These are phyloP conservation scores for Miniopterus natalensis DNA, from an alignment of 2,113 vertebrate genomes.

Conservation along the genomic window DNA sequence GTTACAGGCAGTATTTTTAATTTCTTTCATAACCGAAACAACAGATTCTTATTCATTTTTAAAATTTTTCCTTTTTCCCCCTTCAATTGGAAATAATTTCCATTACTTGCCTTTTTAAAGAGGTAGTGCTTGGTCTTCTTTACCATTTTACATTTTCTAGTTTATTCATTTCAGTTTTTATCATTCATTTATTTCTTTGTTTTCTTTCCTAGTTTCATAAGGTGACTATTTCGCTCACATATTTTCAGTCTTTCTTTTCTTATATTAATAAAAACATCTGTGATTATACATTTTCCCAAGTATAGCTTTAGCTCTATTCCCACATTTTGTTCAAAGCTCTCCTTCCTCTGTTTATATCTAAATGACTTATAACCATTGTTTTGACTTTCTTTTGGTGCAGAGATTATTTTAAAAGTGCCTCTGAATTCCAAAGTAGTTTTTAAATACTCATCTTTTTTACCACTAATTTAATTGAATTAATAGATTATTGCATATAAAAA, in stretches of 20 bases:
- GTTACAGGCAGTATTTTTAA: not conserved
- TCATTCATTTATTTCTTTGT: not conserved
- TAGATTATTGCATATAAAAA: not conserved
- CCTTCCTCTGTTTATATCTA: constrained; percentile 14
- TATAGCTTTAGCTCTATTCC: not conserved
- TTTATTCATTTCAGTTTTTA: constrained; percentile 28
- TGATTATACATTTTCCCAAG: not conserved
- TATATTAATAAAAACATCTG: constrained; percentile 25
- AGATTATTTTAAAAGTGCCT: constrained; percentile 4
- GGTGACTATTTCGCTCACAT: not conserved
- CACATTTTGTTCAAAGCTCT: not conserved
- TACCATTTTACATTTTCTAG: constrained; percentile 19
- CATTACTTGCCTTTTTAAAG: constrained; percentile 21
- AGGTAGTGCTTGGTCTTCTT: not conserved
- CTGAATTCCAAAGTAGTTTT: constrained; percentile 10
- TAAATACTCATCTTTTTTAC: not conserved
- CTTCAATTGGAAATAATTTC: not conserved
- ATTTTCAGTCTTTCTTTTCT: constrained; percentile 30
- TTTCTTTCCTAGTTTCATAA: not conserved
- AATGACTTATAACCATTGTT: not conserved
- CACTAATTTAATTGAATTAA: not conserved
- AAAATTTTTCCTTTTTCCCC: not conserved
- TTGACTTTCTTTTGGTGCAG: constrained; percentile 32
- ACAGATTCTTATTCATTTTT: not conserved
- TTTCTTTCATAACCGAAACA: not conserved